These are phyloP conservation scores for Shinisaurus crocodilurus DNA, from an alignment of 2,113 vertebrate genomes.

Conservation along the genomic window DNA sequence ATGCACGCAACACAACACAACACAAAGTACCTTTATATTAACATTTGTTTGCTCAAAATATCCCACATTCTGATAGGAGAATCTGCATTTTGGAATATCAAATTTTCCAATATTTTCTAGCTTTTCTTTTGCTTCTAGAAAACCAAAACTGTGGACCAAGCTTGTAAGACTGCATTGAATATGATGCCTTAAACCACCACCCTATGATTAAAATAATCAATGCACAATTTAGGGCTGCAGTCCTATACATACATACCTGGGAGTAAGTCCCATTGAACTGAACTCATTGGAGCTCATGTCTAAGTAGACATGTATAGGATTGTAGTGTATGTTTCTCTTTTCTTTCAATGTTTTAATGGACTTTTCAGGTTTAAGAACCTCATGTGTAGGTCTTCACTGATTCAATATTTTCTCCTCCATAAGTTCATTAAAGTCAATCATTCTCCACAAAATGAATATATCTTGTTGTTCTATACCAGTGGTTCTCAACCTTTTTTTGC, in stretches of 20 bases:
- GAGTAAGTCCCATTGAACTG: not conserved
- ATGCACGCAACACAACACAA: not conserved
- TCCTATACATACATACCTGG: not conserved
- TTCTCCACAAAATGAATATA: not conserved
- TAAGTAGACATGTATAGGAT: not conserved
- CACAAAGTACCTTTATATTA: not conserved
- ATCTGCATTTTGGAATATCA: not conserved
- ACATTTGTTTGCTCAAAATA: not conserved
- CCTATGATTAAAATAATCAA: not conserved
- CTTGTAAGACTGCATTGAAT: not conserved
- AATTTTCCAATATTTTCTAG: not conserved
- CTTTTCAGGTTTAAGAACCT: not conserved
- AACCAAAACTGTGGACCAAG: not conserved
- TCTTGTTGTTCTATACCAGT: not conserved
- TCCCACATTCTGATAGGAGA: not conserved
- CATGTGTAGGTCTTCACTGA: not conserved
- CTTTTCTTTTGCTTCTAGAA: not conserved
- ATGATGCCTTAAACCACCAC: not conserved
- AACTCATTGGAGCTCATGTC: not conserved
- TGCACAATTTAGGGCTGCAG: not conserved
- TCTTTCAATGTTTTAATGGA: not conserved
- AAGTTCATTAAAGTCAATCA: not conserved
- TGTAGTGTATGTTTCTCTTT: not conserved
- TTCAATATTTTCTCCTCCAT: not conserved
- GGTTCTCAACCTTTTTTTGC: no score